Evolutionary conservation across 2,113 vertebrate genomes (phyloP).

Genomic region (Platichthys flesus): DNA sequence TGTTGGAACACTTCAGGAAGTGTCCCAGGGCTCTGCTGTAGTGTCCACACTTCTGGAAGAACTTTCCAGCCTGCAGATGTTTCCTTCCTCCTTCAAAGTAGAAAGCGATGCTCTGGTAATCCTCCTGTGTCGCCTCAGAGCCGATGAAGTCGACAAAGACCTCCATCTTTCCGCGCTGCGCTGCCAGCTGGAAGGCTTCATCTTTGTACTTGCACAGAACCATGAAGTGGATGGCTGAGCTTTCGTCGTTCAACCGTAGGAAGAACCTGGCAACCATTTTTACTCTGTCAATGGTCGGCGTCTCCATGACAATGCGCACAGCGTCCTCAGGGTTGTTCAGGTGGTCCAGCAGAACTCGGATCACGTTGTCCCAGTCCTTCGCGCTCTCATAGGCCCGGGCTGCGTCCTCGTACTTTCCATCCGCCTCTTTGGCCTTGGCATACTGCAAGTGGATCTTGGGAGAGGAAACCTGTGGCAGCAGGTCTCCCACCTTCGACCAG

Average conservation of each 20-base stretch:
- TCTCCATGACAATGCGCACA: slow-evolving; percentile 91
- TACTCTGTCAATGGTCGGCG: slow-evolving; percentile 94
- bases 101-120: slow-evolving; percentile 96
- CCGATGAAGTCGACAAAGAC: slow-evolving; percentile 96
- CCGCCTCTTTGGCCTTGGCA: slow-evolving; percentile 96
- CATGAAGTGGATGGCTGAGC: slow-evolving; percentile 96
- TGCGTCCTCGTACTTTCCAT: slow-evolving; percentile 93
- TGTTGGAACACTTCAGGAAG: slow-evolving; percentile 91
- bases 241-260: slow-evolving; percentile 91
- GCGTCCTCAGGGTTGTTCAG: slow-evolving; percentile 95
- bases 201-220: slow-evolving; percentile 96
- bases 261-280: slow-evolving; percentile 99
- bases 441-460: slow-evolving; percentile 97
- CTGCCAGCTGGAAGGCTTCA: slow-evolving; percentile 96
- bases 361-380: slow-evolving; percentile 93
- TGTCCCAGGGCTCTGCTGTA: slow-evolving; percentile 94
- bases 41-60: slow-evolving; percentile 95
- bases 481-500: slow-evolving; percentile 96
- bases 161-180: slow-evolving; percentile 97
- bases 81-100: slow-evolving; percentile 97
- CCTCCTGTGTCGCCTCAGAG: slow-evolving; percentile 89
- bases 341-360: slow-evolving; percentile 94
- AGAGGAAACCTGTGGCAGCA: slow-evolving; percentile 92
- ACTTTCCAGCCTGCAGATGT: slow-evolving; percentile 94
- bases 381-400: slow-evolving; percentile 92